Conservation (phyloP, 2,797 vertebrate species). For the Pterois miles region DNA sequence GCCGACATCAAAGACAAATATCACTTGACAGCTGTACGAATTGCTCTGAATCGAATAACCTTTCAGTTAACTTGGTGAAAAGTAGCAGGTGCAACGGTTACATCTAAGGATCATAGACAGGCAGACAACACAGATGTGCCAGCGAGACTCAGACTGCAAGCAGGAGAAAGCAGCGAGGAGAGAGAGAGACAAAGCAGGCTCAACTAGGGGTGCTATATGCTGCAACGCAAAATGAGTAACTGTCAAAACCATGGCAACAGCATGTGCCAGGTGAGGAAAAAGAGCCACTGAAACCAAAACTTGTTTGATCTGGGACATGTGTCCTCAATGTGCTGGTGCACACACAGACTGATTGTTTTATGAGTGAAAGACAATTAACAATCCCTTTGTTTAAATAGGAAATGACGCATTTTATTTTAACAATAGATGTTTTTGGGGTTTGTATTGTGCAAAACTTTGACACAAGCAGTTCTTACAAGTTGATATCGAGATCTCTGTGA, state of each 20-base stretch:
- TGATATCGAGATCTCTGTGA: background rate
- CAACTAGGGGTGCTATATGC: constrained; percentile 21
- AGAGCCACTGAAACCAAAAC: constrained; percentile 47
- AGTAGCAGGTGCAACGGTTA: constrained; percentile 76
- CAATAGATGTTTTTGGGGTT: constrained; percentile 27
- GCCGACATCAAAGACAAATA: constrained; percentile 45
- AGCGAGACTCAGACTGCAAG: constrained; percentile 47
- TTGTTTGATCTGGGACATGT: constrained; percentile 51
- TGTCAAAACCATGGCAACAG: constrained; percentile 79
- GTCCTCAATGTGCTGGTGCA: constrained; percentile 12
- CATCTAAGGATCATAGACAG: constrained; percentile 68
- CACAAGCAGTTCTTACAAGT: constrained; percentile 1
- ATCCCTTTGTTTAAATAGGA: constrained; percentile 27
- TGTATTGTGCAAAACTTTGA: constrained; percentile 25
- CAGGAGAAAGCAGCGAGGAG: constrained; percentile 14
- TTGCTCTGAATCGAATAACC: constrained; percentile 73
- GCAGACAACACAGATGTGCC: constrained; percentile 73
- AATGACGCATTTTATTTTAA: constrained; percentile 33
- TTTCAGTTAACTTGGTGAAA: constrained; percentile 77
- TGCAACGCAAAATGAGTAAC: constrained; percentile 65
- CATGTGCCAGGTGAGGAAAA: constrained; percentile 64
- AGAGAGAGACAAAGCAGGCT: constrained; percentile 14
- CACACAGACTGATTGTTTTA: background rate
- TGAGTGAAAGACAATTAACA: constrained; percentile 36
- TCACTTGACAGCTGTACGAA: constrained; percentile 65